Conservation (phyloP, 2,797 vertebrate species). For the Zenarchopterus dispar region DNA sequence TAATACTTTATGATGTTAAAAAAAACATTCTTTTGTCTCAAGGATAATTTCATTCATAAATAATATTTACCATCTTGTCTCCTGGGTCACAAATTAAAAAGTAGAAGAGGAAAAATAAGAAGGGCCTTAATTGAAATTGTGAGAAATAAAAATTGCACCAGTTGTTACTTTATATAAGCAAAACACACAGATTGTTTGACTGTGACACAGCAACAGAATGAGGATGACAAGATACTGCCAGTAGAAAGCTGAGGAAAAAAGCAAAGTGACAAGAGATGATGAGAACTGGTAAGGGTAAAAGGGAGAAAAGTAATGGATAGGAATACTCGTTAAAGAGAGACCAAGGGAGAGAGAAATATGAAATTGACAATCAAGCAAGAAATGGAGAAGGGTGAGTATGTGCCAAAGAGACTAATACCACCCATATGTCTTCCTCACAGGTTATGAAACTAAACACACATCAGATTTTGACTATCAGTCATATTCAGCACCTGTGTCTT, state of each 20-base stretch:
- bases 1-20: conserved; percentile 6
- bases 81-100: not conserved
- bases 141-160: conserved; percentile 27
- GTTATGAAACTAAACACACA: conserved; percentile 56
- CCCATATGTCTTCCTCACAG: conserved; percentile 44
- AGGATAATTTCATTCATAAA: conserved; percentile 6
- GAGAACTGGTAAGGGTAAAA: conserved; percentile 31
- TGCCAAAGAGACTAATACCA: conserved; percentile 43
- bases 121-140: not conserved
- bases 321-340: conserved; percentile 38
- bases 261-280: conserved; percentile 17
- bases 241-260: conserved; percentile 8
- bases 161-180: conserved; percentile 49
- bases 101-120: not conserved
- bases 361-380: conserved; percentile 52
- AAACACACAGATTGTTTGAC: conserved; percentile 23
- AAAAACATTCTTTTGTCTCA: conserved; percentile 14
- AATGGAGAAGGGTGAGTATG: conserved; percentile 46
- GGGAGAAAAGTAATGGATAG: conserved; percentile 18
- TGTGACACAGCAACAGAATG: conserved; percentile 22
- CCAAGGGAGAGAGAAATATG: conserved; percentile 37
- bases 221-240: conserved; percentile 18
- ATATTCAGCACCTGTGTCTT: conserved; percentile 57
- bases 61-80: not conserved
- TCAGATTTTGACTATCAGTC: conserved; percentile 48